Evolutionary conservation across 2,888 invertebrate species (phyloP), one percentile per base, ranked within the genome.

Genomic region (Dolichomitus sp.): DNA sequence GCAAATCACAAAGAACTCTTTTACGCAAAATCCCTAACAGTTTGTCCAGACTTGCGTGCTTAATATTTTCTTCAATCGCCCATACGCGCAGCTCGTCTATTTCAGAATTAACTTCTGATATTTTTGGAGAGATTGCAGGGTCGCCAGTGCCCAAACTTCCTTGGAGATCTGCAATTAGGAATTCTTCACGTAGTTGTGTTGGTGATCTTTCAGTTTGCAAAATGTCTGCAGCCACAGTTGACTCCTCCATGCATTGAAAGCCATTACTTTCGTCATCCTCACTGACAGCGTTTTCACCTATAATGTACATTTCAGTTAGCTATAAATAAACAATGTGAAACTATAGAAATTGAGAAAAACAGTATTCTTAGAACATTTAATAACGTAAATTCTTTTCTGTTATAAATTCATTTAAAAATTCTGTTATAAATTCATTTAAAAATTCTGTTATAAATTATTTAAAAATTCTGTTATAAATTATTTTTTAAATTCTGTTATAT

Each of bases 1-100:
- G 59, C 57, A 72, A 72, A 59, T 72, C 70, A 45, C 57, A 45
- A 30, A 72, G 59, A 27, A 72, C 6, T 59, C 57, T 57, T 57
- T 59, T 48, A 4, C 48, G 48, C 48, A 48, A 17, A 48, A 48
- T 48, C 4, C 7, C 17, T 17, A 48, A 48, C 17, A 48, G 17
- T 17, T 48, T 48, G 4, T 48, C 48, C 6, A 48, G 17, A 48
- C 48, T 48, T 48, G 48, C 6, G 17, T 48, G 17, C 1, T 48
- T 48, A 17, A 48, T 48, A 48, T 17, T 48, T 3, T 48, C n/a
- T 17, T 48, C 17, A 7, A 48, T 48, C 3, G 17, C 48, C 48
- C 48, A 48, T 48, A 48, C n/a, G 17, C 48, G 17, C 7, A 48
- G 48, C 48, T 48, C 48, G 17, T 48, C 48, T 48, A 17, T 17